A percentile compares a stretch with the other conserved stretches of the same genome.
These are phyloP conservation scores for Caenorhabditis tropicalis DNA, from an alignment of 1,140 invertebrate species.

Conservation along the genomic window DNA sequence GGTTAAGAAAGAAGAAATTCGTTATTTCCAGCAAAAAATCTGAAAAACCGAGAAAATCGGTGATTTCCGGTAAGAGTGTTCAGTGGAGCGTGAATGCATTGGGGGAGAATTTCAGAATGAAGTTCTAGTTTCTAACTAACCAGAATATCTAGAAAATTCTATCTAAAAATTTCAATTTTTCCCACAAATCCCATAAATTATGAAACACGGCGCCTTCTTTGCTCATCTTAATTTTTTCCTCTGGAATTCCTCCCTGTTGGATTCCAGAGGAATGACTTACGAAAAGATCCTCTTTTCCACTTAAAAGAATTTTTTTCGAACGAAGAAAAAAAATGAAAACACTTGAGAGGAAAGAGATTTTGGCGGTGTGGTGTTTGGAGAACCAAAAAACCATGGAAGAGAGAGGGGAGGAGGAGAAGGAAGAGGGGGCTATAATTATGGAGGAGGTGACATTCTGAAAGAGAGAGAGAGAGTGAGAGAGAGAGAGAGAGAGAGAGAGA, in stretches of 20 bases:
- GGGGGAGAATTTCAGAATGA: too few species aligned
- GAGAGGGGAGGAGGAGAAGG: neutral
- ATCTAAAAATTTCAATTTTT: neutral
- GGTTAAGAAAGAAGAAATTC: too few species aligned
- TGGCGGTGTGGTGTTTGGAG: neutral
- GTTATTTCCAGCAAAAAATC: too few species aligned
- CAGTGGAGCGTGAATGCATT: too few species aligned
- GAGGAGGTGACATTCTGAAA: neutral
- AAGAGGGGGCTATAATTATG: neutral
- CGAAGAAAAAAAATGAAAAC: conserved; percentile 68
- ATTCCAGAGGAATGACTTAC: too few species aligned
- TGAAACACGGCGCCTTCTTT: neutral
- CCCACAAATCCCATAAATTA: conserved; percentile 4
- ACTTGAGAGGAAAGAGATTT: conserved; percentile 77
- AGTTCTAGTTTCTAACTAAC: too few species aligned
- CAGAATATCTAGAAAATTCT: neutral
- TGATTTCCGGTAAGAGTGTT: too few species aligned
- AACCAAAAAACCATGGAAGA: neutral
- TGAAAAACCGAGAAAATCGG: neutral
- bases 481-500: neutral
- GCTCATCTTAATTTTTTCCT: neutral
- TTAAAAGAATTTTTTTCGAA: neutral
- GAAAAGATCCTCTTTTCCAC: neutral
- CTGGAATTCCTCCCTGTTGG: neutral
- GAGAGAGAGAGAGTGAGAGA: neutral